Evolutionary conservation across 2,888 invertebrate species (phyloP), one percentile per base, ranked within the genome.

Genomic region (Limnephilus auricula): DNA sequence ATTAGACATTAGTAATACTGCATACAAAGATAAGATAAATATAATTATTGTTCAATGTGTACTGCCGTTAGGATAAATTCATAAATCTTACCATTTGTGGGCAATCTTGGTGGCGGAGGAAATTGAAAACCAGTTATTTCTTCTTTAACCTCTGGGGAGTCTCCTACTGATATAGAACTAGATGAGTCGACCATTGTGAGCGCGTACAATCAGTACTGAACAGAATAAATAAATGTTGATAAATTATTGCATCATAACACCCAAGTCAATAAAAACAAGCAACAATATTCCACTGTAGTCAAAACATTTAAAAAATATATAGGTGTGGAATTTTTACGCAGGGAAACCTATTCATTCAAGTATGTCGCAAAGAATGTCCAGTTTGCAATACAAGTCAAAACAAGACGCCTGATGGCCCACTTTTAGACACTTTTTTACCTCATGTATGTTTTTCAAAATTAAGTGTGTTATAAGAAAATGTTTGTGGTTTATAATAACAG

Each of bases 101-200:
- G 95, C 93, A 95, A 94, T 94, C 95, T 95, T 93, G 96, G 96
- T 93, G 96, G 96, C 94, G 96, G 94, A 94, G 96, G 96, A 94
- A 96, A 95, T 94, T 95, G 96, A 94, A 95, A 94, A 89, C 95
- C 94, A 93, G 95, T 94, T 94, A 94, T 95, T 92, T 94, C 94
- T 93, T 94, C 93, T 93, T 80, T 92, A 93, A 94, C 94, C 78
- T 94, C 94, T 91, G 95, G 94, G 94, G 86, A 90, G 31, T 89
- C 84, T 5, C 85, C 91, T 45, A 89, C 45, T 18, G 89, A 91
- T 18, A 87, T 40, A 13, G 88, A 89, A 85, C 91, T 91, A 45
- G 89, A 89, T 6, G 91, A 91, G 45, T 91, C 91, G 45, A 79
- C 78, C 91, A 89, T 91, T 87, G 9, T 34, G 32, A 82, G 31